These are phyloP conservation scores for Cryptotermes secundus DNA, from an alignment of 1,140 invertebrate species.

Conservation along the genomic window DNA sequence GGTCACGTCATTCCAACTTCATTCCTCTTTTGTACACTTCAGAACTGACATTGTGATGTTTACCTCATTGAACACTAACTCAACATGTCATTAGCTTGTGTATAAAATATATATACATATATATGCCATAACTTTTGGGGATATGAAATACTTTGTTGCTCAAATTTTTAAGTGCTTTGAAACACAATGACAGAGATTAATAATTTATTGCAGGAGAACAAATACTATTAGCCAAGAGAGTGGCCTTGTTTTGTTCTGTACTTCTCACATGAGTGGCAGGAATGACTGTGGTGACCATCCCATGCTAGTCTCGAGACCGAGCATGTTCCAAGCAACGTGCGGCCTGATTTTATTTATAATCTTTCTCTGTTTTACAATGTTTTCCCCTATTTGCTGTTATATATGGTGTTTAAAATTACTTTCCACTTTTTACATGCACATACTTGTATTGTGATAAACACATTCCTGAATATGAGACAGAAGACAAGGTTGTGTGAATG, in stretches of 20 bases:
- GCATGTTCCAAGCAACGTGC: not conserved
- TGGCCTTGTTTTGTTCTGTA: not conserved
- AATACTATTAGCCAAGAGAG: too few species aligned
- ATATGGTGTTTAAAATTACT: not conserved
- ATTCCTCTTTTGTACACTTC: constrained; percentile 1
- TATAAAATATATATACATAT: not conserved
- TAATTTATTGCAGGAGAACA: constrained; percentile 10
- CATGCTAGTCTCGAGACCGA: constrained; percentile 18
- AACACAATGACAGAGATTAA: not conserved
- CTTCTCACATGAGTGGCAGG: not conserved
- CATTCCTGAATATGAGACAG: not conserved
- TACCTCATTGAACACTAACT: constrained; percentile 16
- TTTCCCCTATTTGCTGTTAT: constrained; percentile 3
- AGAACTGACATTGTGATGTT: constrained; percentile 5
- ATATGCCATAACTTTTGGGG: not conserved
- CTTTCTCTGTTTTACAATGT: constrained; percentile 2
- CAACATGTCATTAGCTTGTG: not conserved
- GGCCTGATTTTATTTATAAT: constrained; percentile 15
- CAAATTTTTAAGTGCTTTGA: constrained; percentile 20
- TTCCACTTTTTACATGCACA: not conserved
- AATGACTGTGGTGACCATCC: constrained; percentile 6
- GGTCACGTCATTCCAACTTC: constrained; percentile 17
- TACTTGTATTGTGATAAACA: constrained; percentile 8
- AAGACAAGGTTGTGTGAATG: not conserved
- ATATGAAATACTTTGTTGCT: constrained; percentile 8